Evolutionary conservation across 2,888 invertebrate species (phyloP).

Genomic region (Brachyopa scutellaris): DNA sequence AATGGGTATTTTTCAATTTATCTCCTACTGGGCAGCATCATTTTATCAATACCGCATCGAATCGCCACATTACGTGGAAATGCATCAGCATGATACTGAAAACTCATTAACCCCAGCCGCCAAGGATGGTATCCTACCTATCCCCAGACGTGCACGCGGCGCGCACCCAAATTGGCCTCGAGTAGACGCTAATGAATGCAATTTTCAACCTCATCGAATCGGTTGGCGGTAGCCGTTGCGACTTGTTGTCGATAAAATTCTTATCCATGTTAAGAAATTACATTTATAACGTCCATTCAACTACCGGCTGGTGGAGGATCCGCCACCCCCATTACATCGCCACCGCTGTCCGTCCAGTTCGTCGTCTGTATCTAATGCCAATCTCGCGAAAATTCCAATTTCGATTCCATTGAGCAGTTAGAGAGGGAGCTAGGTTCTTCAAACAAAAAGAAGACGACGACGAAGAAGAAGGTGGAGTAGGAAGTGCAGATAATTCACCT

Average conservation of each 20-base stretch:
- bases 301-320: conserved; percentile 44
- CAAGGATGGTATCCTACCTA: not conserved
- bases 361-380: conserved; percentile 63
- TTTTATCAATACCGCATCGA: conserved; percentile 69
- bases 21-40: conserved; percentile 65
- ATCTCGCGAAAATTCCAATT: conserved; percentile 69
- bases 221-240: conserved; percentile 62
- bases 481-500: conserved; percentile 71
- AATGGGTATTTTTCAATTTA: conserved; percentile 69
- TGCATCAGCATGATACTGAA: conserved; percentile 65
- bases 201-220: conserved; percentile 72
- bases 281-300: conserved; percentile 63
- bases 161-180: conserved; percentile 64
- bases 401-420: conserved; percentile 58
- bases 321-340: conserved; percentile 20
- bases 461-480: conserved; percentile 59
- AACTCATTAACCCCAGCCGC: conserved; percentile 65
- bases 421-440: not conserved
- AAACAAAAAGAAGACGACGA: not conserved
- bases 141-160: conserved; percentile 26
- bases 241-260: conserved; percentile 72
- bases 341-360: not conserved
- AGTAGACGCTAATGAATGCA: conserved; percentile 72
- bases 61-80: conserved; percentile 58
- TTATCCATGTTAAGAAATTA: conserved; percentile 64